phyloP scores from a whole-genome alignment of 2,888 invertebrate genomes.

The Phengaris alcon region DNA sequence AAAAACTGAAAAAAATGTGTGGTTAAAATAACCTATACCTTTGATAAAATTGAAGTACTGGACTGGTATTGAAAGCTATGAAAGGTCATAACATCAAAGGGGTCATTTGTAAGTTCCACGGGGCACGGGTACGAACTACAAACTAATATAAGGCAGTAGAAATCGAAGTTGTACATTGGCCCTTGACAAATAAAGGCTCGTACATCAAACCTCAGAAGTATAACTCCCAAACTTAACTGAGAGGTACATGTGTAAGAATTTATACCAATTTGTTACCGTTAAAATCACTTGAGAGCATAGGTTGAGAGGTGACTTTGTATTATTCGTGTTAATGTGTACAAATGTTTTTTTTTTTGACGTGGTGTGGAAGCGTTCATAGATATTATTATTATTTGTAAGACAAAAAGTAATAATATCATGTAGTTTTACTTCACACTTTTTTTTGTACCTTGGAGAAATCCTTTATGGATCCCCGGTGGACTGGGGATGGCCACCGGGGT shows the following conservation, averaged over 20 bases:
- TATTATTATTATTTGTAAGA: no score
- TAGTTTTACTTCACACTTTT: no score
- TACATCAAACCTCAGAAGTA: conserved; percentile 50
- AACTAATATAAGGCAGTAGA: background rate
- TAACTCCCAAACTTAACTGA: conserved; percentile 47
- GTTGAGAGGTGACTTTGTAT: conserved; percentile 33
- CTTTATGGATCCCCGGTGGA: no score
- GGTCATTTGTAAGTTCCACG: background rate
- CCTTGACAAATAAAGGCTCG: conserved; percentile 49
- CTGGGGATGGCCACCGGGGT: no score
- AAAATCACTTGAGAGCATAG: conserved; percentile 42
- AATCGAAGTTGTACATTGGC: conserved; percentile 34
- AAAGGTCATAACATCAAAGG: background rate
- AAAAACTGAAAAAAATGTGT: background rate
- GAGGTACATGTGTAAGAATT: conserved; percentile 59
- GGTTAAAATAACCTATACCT: background rate
- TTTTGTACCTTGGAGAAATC: no score
- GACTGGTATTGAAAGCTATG: background rate
- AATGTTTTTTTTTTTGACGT: no score
- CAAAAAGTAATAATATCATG: no score
- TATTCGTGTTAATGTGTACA: background rate
- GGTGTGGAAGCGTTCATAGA: no score
- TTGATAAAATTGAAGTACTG: background rate
- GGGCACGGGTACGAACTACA: background rate
- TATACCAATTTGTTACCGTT: conserved; percentile 62